Conservation (phyloP, 1,140 invertebrate species). For the Lethrus apterus region DNA sequence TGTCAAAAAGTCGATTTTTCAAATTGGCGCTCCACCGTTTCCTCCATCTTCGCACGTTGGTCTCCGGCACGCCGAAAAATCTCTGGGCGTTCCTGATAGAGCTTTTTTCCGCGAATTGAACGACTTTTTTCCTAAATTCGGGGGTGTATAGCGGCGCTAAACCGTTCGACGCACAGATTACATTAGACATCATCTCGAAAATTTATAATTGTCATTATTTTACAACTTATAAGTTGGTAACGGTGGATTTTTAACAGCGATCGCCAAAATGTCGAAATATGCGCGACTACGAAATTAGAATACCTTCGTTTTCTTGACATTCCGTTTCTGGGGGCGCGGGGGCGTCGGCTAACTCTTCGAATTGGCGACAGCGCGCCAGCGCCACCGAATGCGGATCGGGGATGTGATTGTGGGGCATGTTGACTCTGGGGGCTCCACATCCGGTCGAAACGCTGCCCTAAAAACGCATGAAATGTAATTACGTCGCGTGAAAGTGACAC, state of each 20-base stretch:
- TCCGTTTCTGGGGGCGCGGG: not conserved
- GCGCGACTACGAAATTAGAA: no score
- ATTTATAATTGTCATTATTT: no score
- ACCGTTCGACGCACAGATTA: no score
- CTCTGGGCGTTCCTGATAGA: conserved; percentile 25
- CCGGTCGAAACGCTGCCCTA: conserved; percentile 40
- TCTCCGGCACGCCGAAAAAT: conserved; percentile 29
- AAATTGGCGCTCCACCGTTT: no score
- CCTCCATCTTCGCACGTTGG: conserved; percentile 32
- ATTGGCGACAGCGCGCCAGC: conserved; percentile 34
- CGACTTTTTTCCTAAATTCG: conserved; percentile 30
- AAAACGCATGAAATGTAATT: conserved; percentile 5
- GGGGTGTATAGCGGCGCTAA: conserved; percentile 22
- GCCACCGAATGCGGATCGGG: conserved; percentile 41
- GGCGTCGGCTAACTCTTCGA: conserved; percentile 19
- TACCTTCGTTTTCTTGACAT: conserved; percentile 17
- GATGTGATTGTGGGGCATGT: conserved; percentile 42
- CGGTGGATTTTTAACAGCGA: no score
- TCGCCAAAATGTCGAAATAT: conserved; percentile 1
- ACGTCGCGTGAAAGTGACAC: not conserved
- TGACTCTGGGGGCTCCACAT: conserved; percentile 35
- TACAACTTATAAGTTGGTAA: no score
- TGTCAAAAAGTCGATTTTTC: no score
- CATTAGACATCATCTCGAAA: no score
- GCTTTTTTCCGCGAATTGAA: conserved; percentile 30